Base-by-base conservation (phyloP, 2,113 vertebrate species). In the Arenaria interpres region DNA sequence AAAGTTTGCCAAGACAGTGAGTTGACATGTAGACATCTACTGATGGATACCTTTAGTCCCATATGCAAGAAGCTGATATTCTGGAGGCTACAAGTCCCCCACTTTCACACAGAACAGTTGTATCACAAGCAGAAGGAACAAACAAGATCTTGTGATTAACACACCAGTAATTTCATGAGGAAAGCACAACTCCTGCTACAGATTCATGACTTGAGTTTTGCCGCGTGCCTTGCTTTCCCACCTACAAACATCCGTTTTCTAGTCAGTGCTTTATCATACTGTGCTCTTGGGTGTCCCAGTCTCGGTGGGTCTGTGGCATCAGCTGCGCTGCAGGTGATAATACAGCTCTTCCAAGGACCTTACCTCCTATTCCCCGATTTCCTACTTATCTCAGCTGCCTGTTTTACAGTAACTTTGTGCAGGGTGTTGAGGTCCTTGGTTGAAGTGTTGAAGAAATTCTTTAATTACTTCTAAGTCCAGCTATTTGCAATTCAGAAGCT, bases 381-480 rank as follows among this genome's bases (percentile, higher is more conserved):
- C 59, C 60, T 71, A n/a, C 53, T 63, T 41, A 57, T 19, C 27
- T 60, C 50, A 80, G 63, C 35, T 64, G 46, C 51, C 25, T 54
- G 8, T 63, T 91, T 80, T 56, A 72, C 71, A 88, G 32, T 19
- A 37, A 59, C 43, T 66, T 82, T 82, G 39, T 88, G n/a, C 33
- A 56, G 39, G 32, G 39, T 85, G 27, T 45, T 72, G 39, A 54
- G 57, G 57, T 45, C 45, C 63, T 76, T 4, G 3, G 51, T 20
- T 53, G 62, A 64, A 62, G 35, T 6, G 7, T 8, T 51, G 14
- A 33, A 90, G 69, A 59, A 94, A 85, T 85, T 83, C 9, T 66
- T 93, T 56, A 85, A 82, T 89, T 85, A 76, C 94, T 79, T 62
- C n/a, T 79, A 76, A 88, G 45, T 12, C 62, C 85, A 76, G 30